These are phyloP conservation scores for Tridacna crocea DNA, from an alignment of 2,888 invertebrate genomes.

Conservation along the genomic window DNA sequence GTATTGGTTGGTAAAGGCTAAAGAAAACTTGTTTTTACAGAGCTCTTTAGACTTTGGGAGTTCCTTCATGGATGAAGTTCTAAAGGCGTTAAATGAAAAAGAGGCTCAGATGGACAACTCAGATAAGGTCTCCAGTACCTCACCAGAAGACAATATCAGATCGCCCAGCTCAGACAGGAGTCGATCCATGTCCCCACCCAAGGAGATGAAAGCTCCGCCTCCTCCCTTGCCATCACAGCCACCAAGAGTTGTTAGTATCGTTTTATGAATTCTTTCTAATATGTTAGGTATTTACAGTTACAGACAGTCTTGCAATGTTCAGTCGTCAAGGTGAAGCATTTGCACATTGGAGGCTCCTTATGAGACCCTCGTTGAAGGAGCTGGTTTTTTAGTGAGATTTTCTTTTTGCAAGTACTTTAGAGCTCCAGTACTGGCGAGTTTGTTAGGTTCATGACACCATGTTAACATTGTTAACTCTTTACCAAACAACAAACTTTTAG, in stretches of 20 bases:
- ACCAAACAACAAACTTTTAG: no score
- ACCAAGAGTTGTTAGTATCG: constrained; percentile 65
- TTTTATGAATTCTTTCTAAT: background rate
- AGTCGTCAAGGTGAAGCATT: no score
- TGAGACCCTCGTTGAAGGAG: no score
- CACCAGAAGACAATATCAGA: constrained; percentile 45
- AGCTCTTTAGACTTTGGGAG: constrained; percentile 88
- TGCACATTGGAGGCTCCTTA: no score
- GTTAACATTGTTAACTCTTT: constrained; percentile 1
- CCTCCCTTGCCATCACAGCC: constrained; percentile 70
- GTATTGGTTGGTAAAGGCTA: no score
- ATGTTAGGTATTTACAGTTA: no score
- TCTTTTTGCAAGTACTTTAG: no score
- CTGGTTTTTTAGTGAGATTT: no score
- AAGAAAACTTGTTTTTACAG: constrained; percentile 53
- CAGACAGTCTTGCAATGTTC: no score
- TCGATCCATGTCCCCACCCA: constrained; percentile 58
- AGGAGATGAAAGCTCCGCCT: constrained; percentile 61
- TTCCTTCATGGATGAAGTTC: constrained; percentile 95
- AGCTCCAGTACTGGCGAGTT: no score
- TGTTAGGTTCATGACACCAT: no score
- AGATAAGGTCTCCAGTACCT: constrained; percentile 47
- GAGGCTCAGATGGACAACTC: constrained; percentile 68
- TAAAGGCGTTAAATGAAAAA: constrained; percentile 87
- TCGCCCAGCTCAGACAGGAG: constrained; percentile 37